phyloP scores from a whole-genome alignment of 2,888 invertebrate species.

The Carterocephalus palaemon region DNA sequence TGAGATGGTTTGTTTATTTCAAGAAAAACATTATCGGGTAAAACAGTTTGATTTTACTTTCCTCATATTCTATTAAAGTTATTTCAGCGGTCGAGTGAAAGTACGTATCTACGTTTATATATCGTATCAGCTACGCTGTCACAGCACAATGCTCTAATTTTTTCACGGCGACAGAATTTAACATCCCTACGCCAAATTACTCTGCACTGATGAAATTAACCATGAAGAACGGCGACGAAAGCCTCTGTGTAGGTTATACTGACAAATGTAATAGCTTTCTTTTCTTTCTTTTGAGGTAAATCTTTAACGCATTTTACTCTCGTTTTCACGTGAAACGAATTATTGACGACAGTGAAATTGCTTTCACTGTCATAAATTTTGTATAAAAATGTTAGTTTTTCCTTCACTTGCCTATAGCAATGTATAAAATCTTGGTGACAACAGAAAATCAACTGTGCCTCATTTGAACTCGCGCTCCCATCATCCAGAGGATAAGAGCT shows the following conservation, averaged over 20 bases:
- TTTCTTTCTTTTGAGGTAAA: slow-evolving; percentile 31
- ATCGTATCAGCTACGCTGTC: slow-evolving; percentile 17
- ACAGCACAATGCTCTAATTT: slow-evolving; percentile 17
- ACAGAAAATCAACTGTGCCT: background rate
- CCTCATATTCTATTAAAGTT: background rate
- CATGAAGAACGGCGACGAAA: slow-evolving; percentile 45
- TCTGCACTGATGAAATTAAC: slow-evolving; percentile 34
- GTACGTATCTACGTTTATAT: background rate
- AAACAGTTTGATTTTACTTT: slow-evolving; percentile 5
- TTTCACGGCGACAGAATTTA: slow-evolving; percentile 22
- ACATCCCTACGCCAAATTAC: slow-evolving; percentile 25
- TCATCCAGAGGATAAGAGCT: no score
- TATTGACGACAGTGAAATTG: slow-evolving; percentile 29
- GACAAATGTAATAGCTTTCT: slow-evolving; percentile 41
- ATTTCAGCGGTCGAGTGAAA: slow-evolving; percentile 17
- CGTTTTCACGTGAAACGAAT: slow-evolving; percentile 51
- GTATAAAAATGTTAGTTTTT: background rate
- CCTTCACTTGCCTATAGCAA: background rate
- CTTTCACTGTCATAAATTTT: background rate
- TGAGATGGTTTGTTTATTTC: no score
- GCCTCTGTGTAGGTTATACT: slow-evolving; percentile 34
- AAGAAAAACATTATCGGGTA: no score
- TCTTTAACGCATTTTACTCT: slow-evolving; percentile 43
- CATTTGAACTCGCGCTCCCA: no score
- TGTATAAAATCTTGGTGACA: no score